Evolutionary conservation across 1,140 invertebrate species (phyloP).

Genomic region (Belonocnema kinseyi): DNA sequence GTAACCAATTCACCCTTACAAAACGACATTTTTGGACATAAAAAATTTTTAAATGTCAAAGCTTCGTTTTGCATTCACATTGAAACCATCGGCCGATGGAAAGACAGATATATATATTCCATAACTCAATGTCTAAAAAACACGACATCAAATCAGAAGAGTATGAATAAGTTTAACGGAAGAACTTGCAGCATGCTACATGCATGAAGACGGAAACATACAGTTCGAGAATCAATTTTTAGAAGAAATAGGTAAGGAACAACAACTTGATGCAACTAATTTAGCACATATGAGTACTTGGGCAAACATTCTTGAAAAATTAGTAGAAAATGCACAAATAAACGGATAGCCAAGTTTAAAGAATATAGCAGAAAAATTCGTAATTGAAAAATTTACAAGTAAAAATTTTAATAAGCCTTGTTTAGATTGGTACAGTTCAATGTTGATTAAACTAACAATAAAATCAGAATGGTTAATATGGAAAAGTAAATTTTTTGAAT

Average conservation of each 20-base stretch:
- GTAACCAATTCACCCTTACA: no score
- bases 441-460: no score
- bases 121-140: constrained; percentile 67
- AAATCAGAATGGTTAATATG: no score
- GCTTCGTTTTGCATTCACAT: no score
- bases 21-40: no score
- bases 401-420: constrained; percentile 4
- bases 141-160: constrained; percentile 61
- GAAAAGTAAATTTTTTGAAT: no score
- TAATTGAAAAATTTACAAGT: constrained; percentile 35
- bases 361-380: constrained; percentile 35
- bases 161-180: constrained; percentile 58
- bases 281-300: neutral
- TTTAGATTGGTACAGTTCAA: no score
- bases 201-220: constrained; percentile 38
- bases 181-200: constrained; percentile 33
- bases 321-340: constrained; percentile 11
- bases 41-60: no score
- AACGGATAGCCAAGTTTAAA: constrained; percentile 31
- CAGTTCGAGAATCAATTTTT: constrained; percentile 32
- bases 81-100: constrained; percentile 49
- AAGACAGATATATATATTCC: constrained; percentile 61
- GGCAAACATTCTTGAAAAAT: neutral
- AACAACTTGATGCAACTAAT: neutral
- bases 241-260: constrained; percentile 33